Base-by-base conservation (phyloP, 2,888 invertebrate species). In the Torymus auratus region DNA sequence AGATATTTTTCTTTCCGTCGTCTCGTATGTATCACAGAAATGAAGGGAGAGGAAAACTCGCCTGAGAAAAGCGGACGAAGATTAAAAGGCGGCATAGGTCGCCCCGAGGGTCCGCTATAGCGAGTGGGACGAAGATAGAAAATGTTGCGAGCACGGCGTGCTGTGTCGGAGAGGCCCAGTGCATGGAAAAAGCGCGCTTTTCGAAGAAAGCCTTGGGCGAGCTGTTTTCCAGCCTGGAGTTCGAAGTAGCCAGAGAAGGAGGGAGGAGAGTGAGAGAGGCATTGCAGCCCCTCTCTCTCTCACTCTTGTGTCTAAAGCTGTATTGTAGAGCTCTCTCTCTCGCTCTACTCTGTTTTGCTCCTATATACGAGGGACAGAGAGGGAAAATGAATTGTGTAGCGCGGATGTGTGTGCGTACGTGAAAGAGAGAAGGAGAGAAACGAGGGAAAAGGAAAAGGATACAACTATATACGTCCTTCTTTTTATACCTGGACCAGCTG, bases 401-500 rank as follows among this genome's bases (percentile, higher is more conserved):
- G n/a, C 13, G 58, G n/a, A 20, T 60, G 20, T 70, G 60, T 60
- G 20, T 70, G 60, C 70, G 41, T 70, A 17, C 15, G 28, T 50
- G 70, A n/a, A n/a, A 23, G 56, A 28, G 28, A 56, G 69, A 2
- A 58, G n/a, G 56, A 1, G 15, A 14, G 60, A 60, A 62, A 20
- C 13, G 53, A 69, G 60, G 70, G n/a, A 75, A 73, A 73, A 64
- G 67, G 69, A 80, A 79, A 79, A 73, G 68, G 68, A 73, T 56
- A 17, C 68, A 28, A 23, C 41, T 1, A n/a, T n/a, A n/a, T n/a
- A 50, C 58, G 70, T 69, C 70, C 74, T 52, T 75, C 65, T 76
- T 62, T 69, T 3, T 75, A 67, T 80, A 80, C 80, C 80, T 80
- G 76, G 62, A 72, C 76, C 80, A 80, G 68, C 76, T 76, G 76